phyloP scores from a whole-genome alignment of 2,113 vertebrate species.

The Oncorhynchus mykiss region DNA sequence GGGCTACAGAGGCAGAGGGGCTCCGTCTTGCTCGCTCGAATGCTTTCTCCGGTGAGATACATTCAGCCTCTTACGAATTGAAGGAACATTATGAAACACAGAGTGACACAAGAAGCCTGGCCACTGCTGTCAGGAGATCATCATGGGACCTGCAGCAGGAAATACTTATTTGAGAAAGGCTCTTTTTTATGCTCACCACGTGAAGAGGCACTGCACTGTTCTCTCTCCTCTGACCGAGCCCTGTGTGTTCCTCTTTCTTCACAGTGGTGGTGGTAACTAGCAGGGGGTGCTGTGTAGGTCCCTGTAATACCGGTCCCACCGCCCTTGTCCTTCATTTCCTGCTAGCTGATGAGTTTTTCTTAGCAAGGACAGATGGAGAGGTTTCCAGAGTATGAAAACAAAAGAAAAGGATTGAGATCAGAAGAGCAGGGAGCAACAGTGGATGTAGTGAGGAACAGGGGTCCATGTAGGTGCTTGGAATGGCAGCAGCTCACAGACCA shows the following conservation, averaged over 20 bases:
- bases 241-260: background rate
- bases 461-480: constrained; percentile 22
- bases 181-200: no score
- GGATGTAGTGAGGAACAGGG: constrained; percentile 41
- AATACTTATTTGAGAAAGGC: background rate
- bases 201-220: background rate
- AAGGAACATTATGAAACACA: no score
- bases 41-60: no score
- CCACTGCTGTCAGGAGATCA: constrained; percentile 33
- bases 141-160: constrained; percentile 6
- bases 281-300: background rate
- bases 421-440: constrained; percentile 17
- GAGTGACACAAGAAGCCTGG: no score
- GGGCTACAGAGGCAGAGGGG: no score
- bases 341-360: constrained; percentile 54
- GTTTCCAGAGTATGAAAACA: constrained; percentile 6
- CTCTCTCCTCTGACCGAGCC: background rate
- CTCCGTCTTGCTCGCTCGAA: no score
- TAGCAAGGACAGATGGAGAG: constrained; percentile 49
- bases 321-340: constrained; percentile 37
- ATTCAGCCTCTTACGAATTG: no score
- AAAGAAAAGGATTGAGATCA: background rate
- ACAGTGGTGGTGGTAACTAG: background rate
- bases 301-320: constrained; percentile 44
- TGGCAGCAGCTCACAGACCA: constrained; percentile 39